Conservation (phyloP, 2,888 invertebrate genomes). For the Drosophila eohydei region DNA sequence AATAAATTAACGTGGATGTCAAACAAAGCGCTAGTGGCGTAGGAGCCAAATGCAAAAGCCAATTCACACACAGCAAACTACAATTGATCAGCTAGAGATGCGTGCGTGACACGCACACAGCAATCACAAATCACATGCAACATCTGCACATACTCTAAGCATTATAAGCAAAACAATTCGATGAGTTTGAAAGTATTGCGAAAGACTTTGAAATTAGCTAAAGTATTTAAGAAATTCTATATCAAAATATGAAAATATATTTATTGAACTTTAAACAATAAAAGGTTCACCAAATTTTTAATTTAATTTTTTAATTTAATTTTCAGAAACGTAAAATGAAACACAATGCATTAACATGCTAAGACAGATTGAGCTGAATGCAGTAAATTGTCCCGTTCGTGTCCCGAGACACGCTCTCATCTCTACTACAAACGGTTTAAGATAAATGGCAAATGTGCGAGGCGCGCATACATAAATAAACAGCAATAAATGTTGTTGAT, state of each 20-base stretch:
- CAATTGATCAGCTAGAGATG: slow-evolving; percentile 11
- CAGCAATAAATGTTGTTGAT: slow-evolving; percentile 67
- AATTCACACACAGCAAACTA: slow-evolving; percentile 32
- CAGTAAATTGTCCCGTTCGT: slow-evolving; percentile 9
- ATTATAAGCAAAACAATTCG: background rate
- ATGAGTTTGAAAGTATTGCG: background rate
- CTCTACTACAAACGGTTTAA: slow-evolving; percentile 32
- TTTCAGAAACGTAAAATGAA: background rate
- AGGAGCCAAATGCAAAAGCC: slow-evolving; percentile 58
- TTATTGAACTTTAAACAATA: no score
- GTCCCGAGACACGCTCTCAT: slow-evolving; percentile 38
- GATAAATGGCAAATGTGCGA: slow-evolving; percentile 32
- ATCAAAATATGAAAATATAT: no score
- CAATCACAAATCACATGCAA: slow-evolving; percentile 8
- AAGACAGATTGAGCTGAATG: no score
- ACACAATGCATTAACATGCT: no score
- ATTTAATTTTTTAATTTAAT: background rate
- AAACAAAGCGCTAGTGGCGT: slow-evolving; percentile 62
- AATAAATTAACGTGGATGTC: slow-evolving; percentile 70
- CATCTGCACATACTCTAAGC: background rate
- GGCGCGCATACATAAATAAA: slow-evolving; percentile 62
- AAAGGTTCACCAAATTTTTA: background rate
- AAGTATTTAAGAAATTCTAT: background rate
- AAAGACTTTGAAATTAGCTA: background rate
- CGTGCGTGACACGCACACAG: slow-evolving; percentile 17